Conservation (phyloP, 1,140 invertebrate species). For the Lineus longissimus region DNA sequence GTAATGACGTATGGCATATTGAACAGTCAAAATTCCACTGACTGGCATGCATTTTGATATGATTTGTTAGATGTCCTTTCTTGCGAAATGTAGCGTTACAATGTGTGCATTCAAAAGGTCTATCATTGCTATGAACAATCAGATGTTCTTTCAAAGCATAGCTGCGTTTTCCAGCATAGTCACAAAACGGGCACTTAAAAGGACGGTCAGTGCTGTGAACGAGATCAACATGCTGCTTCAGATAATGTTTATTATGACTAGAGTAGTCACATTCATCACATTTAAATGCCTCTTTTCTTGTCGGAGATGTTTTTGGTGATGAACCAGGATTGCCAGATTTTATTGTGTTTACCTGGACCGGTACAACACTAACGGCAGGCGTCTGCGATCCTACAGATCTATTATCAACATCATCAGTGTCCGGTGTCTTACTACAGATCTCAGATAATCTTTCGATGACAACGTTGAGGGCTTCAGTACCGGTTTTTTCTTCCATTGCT, state of each 20-base stretch:
- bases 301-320: background rate
- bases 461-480: constrained; percentile 7
- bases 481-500: background rate
- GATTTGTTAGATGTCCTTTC: constrained; percentile 51
- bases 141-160: constrained; percentile 48
- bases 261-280: constrained; percentile 44
- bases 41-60: constrained; percentile 44
- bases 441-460: constrained; percentile 14
- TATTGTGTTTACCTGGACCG: background rate
- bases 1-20: constrained; percentile 21
- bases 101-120: constrained; percentile 44
- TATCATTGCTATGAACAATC: constrained; percentile 46
- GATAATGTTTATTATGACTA: constrained; percentile 48
- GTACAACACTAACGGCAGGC: constrained; percentile 7
- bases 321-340: background rate
- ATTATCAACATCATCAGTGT: background rate
- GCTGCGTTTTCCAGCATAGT: constrained; percentile 51
- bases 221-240: constrained; percentile 50
- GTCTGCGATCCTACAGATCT: constrained; percentile 8
- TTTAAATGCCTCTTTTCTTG: constrained; percentile 13
- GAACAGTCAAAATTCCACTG: constrained; percentile 30
- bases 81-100: constrained; percentile 52
- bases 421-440: constrained; percentile 1
- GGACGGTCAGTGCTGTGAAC: constrained; percentile 46
- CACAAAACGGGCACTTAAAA: constrained; percentile 51